Conservation (phyloP, 2,113 vertebrate genomes). For the Fulmarus glacialis region DNA sequence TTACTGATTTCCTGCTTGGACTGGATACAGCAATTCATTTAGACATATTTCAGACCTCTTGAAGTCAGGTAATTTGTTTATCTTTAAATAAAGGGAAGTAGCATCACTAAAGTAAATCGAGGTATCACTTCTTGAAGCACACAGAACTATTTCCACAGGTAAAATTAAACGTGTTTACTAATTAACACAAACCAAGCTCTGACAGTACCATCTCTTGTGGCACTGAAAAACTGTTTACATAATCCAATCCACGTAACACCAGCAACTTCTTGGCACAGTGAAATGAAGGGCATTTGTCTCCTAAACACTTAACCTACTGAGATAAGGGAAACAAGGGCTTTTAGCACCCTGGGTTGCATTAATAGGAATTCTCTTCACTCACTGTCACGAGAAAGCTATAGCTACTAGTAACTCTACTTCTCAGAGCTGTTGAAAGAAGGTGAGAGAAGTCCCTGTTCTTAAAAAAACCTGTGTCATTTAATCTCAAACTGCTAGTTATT, state of each 20-base stretch:
- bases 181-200: background rate
- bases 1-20: background rate
- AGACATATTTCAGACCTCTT: background rate
- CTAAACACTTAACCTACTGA: background rate
- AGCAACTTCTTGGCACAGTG: background rate
- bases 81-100: background rate
- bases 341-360: background rate
- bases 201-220: background rate
- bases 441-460: background rate
- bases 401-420: background rate
- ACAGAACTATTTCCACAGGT: background rate
- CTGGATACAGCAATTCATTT: background rate
- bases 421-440: background rate
- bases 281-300: background rate
- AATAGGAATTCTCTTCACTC: background rate
- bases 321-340: background rate
- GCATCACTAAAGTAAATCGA: background rate
- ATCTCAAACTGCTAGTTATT: background rate
- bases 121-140: background rate
- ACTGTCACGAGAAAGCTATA: rapidly evolving
- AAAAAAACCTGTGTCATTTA: background rate
- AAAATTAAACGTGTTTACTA: background rate
- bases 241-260: background rate
- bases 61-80: background rate
- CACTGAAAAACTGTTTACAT: background rate